A percentile compares a stretch with the other conserved stretches of the same genome.
Conservation (phyloP, 2,888 invertebrate genomes). For the Ischnura elegans region DNA sequence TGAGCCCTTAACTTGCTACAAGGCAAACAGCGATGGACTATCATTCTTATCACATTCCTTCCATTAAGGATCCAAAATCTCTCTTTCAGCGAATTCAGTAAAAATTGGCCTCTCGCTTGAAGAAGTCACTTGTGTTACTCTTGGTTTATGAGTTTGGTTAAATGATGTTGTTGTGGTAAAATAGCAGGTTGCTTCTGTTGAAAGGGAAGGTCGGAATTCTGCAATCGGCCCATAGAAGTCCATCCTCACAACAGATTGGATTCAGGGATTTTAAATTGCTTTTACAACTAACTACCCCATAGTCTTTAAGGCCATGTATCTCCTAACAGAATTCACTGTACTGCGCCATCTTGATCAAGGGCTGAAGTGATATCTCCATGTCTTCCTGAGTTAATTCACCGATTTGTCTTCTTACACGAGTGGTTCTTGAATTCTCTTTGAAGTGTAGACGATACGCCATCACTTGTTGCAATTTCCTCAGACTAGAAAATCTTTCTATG, state of each 20-base stretch:
- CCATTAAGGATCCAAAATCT: background rate
- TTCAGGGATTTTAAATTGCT: background rate
- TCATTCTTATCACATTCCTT: background rate
- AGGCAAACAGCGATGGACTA: background rate
- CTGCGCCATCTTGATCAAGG: background rate
- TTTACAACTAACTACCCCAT: background rate
- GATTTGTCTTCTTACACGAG: no score
- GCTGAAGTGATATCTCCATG: background rate
- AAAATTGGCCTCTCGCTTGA: background rate
- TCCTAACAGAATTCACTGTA: background rate
- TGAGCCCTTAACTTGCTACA: background rate
- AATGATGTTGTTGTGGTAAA: background rate
- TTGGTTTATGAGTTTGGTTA: background rate
- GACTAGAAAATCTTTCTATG: no score
- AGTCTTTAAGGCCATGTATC: background rate
- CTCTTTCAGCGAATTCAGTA: background rate
- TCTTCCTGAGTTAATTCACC: no score
- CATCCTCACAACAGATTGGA: background rate
- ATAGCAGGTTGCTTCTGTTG: slow-evolving; percentile 3
- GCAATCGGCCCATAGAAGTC: background rate
- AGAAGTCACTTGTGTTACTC: background rate
- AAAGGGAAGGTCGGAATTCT: slow-evolving; percentile 4
- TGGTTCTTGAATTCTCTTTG: no score
- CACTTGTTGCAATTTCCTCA: no score
- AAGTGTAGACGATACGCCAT: no score